A percentile compares a stretch with the other conserved stretches of the same genome.
Conservation (phyloP, 2,113 vertebrate species). For the Pleuronectes platessa region DNA sequence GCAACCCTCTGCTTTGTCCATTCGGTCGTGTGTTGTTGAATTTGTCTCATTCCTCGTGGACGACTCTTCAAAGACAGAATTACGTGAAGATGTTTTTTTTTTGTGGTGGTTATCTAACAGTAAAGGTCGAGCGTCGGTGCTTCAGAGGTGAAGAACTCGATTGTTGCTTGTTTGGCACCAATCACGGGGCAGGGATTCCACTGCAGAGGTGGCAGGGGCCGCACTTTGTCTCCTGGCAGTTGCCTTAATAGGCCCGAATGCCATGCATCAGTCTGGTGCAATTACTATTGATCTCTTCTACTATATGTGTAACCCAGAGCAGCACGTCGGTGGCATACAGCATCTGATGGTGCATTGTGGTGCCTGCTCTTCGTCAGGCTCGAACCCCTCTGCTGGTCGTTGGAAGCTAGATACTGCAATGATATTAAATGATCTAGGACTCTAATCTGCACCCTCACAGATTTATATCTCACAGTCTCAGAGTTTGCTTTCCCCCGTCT, state of each 20-base stretch:
- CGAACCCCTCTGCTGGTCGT: not conserved
- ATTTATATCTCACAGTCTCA: not conserved
- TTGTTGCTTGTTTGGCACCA: not conserved
- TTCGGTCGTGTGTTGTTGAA: constrained; percentile 1
- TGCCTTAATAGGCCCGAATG: constrained; percentile 12
- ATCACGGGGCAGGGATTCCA: not conserved
- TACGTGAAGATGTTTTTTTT: not conserved
- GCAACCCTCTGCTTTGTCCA: constrained; percentile 15
- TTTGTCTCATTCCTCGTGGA: constrained; percentile 8
- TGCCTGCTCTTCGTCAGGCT: not conserved
- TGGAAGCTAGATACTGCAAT: not conserved
- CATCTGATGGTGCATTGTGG: not conserved
- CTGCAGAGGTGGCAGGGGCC: not conserved
- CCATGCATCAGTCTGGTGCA: constrained; percentile 1
- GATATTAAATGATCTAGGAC: too few relatives aligned
- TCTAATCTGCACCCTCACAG: not conserved
- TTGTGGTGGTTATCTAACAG: not conserved
- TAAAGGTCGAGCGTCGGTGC: not conserved
- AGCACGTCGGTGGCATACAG: not conserved
- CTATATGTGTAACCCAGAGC: constrained; percentile 9
- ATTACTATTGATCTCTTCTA: constrained; percentile 22
- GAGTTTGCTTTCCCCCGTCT: constrained; percentile 1
- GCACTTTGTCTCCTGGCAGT: not conserved
- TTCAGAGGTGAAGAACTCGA: not conserved
- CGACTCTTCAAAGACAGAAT: constrained; percentile 6